These are phyloP conservation scores for Pristionchus maxplancki DNA, from an alignment of 2,888 invertebrate species.

Conservation along the genomic window DNA sequence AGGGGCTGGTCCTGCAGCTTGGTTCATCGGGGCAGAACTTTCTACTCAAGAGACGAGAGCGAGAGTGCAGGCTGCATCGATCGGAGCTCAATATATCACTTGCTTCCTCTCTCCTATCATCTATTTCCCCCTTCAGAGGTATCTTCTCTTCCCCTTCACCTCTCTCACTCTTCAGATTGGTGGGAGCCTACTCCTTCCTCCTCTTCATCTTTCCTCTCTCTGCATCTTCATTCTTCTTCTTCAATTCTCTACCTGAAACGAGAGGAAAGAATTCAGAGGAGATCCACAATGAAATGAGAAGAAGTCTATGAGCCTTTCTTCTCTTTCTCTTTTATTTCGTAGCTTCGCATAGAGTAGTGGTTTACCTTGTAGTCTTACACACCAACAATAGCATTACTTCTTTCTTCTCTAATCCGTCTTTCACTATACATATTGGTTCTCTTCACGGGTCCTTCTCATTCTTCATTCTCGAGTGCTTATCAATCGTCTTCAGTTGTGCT, in stretches of 20 bases:
- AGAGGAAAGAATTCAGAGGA: conserved; percentile 58
- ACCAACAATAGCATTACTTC: conserved; percentile 23
- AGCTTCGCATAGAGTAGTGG: not conserved
- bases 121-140: conserved; percentile 64
- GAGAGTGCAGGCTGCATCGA: conserved; percentile 59
- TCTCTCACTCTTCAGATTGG: not conserved
- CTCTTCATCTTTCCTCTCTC: conserved; percentile 68
- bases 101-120: conserved; percentile 71
- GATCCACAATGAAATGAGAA: conserved; percentile 49
- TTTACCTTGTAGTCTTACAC: conserved; percentile 1
- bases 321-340: not conserved
- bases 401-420: not conserved
- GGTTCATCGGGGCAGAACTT: conserved; percentile 71
- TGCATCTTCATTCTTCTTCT: conserved; percentile 63
- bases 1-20: conserved; percentile 70
- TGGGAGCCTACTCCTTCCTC: conserved; percentile 65
- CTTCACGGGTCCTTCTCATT: not conserved
- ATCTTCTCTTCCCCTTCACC: not conserved
- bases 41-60: conserved; percentile 59
- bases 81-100: conserved; percentile 64
- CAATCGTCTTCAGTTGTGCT: not conserved
- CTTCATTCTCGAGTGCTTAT: not conserved
- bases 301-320: conserved; percentile 53
- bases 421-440: not conserved
- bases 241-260: conserved; percentile 60